Evolutionary conservation across 1,140 invertebrate genomes (phyloP).

Genomic region (Aethina tumida): DNA sequence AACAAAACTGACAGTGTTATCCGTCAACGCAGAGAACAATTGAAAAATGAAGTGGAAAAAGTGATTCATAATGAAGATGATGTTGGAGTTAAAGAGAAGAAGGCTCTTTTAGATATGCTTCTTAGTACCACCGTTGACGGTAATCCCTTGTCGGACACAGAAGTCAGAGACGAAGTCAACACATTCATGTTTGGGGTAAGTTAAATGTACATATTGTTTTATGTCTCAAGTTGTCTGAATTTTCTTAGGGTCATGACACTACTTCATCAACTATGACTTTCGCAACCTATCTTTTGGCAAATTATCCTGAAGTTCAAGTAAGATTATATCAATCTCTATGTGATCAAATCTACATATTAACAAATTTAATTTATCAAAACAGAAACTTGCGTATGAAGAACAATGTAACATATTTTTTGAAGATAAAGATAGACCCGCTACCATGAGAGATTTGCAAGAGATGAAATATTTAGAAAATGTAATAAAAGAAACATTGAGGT

Average conservation of each 20-base stretch:
- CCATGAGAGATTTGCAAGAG: slow-evolving; percentile 49
- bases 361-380: not conserved
- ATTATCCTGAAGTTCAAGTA: slow-evolving; percentile 47
- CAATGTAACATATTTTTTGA: slow-evolving; percentile 34
- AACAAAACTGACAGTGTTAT: slow-evolving; percentile 54
- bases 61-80: not conserved
- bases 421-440: slow-evolving; percentile 43
- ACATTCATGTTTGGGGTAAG: slow-evolving; percentile 71
- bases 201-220: slow-evolving; percentile 6
- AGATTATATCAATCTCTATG: slow-evolving; percentile 14
- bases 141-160: slow-evolving; percentile 42
- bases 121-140: slow-evolving; percentile 33
- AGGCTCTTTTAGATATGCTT: no score
- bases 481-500: slow-evolving; percentile 55
- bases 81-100: no score
- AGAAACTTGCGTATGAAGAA: not conserved
- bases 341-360: slow-evolving; percentile 1
- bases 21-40: slow-evolving; percentile 35
- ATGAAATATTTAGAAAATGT: slow-evolving; percentile 67
- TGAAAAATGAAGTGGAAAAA: slow-evolving; percentile 51
- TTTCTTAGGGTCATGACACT: slow-evolving; percentile 61
- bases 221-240: not conserved
- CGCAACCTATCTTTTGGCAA: slow-evolving; percentile 45
- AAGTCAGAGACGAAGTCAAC: slow-evolving; percentile 73
- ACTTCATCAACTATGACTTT: slow-evolving; percentile 49